A percentile compares a stretch with the other conserved stretches of the same genome.
These are phyloP conservation scores for Tetropium fuscum DNA, from an alignment of 2,888 invertebrate species.

Conservation along the genomic window DNA sequence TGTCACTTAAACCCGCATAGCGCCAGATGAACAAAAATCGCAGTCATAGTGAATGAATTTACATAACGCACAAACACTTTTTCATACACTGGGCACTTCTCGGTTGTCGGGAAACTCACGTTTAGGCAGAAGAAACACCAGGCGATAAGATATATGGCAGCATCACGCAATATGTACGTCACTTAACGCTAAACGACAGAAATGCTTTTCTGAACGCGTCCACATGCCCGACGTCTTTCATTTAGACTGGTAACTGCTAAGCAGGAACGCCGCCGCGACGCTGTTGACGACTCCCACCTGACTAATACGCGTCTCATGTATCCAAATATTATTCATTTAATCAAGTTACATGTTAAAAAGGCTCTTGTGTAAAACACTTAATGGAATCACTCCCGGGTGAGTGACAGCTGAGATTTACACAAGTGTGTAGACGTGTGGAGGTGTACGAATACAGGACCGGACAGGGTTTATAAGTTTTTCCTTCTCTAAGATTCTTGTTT, in stretches of 20 bases:
- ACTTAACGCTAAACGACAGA: constrained; percentile 26
- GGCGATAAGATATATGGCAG: constrained; percentile 2
- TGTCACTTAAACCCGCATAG: no score
- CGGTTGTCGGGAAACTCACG: background rate
- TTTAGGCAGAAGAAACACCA: constrained; percentile 6
- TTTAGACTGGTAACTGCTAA: constrained; percentile 51
- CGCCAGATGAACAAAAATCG: constrained; percentile 11
- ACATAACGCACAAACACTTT: constrained; percentile 9
- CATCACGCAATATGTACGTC: constrained; percentile 32
- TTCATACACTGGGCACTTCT: constrained; percentile 11
- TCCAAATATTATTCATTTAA: constrained; percentile 5
- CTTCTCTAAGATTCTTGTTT: no score
- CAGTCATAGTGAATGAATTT: background rate
- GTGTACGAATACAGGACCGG: no score
- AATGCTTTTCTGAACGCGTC: constrained; percentile 46
- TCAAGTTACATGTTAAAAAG: no score
- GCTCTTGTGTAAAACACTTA: no score
- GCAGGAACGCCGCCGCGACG: constrained; percentile 49
- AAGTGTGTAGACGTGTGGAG: no score
- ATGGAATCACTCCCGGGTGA: no score
- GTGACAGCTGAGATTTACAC: no score
- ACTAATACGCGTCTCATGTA: constrained; percentile 36
- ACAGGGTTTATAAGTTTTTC: no score
- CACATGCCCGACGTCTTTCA: constrained; percentile 48
- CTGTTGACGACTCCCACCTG: constrained; percentile 43